A percentile compares a stretch with the other conserved stretches of the same genome.
These are phyloP conservation scores for Dicyrtoma fusca DNA, from an alignment of 2,888 invertebrate genomes.

Conservation along the genomic window DNA sequence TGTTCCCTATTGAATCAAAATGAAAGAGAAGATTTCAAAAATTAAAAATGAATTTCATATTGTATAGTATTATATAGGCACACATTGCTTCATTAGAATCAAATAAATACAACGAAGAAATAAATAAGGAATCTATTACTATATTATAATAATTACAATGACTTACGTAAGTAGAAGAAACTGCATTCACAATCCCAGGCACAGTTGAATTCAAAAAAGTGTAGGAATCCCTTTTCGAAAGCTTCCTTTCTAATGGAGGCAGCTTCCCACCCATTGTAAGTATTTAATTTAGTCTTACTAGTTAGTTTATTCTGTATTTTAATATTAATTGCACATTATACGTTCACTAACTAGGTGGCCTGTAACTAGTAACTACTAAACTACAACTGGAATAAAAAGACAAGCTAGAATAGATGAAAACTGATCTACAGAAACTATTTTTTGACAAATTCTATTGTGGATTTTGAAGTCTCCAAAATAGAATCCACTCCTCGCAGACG, in stretches of 20 bases:
- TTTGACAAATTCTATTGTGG: background rate
- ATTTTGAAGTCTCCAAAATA: slow-evolving; percentile 3
- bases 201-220: slow-evolving; percentile 46
- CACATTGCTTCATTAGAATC: no score
- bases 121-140: no score
- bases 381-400: background rate
- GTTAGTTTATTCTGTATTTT: no score
- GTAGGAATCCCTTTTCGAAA: slow-evolving; percentile 46
- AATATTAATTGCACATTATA: background rate
- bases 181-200: slow-evolving; percentile 44
- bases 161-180: slow-evolving; percentile 35
- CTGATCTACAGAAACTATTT: background rate
- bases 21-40: background rate
- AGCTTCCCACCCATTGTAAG: background rate
- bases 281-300: background rate
- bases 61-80: background rate
- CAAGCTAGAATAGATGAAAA: background rate
- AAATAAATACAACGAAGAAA: no score
- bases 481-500: slow-evolving; percentile 9
- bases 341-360: background rate
- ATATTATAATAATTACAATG: no score
- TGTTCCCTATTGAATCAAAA: no score
- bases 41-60: background rate
- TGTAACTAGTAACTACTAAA: background rate
- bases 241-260: slow-evolving; percentile 12